Evolutionary conservation across 2,888 invertebrate genomes (phyloP).

Genomic region (Dasysyrphus tricinctus): DNA sequence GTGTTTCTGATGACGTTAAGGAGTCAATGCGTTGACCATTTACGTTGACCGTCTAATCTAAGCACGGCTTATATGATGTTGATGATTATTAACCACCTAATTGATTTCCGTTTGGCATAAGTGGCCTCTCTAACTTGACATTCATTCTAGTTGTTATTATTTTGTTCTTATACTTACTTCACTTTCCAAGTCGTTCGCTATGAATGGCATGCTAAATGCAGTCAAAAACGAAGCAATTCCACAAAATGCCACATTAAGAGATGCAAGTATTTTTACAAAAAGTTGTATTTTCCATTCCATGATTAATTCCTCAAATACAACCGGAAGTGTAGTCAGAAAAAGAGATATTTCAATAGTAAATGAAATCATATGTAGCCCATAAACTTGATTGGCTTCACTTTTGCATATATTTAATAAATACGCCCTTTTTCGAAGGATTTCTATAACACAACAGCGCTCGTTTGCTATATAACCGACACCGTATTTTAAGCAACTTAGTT

Average conservation of each 20-base stretch:
- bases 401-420: not conserved
- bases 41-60: too few relatives aligned
- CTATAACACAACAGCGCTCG: not conserved
- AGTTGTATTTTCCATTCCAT: not conserved
- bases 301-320: not conserved
- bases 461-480: not conserved
- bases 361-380: not conserved
- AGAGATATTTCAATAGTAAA: not conserved
- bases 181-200: slow-evolving; percentile 1
- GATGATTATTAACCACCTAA: too few relatives aligned
- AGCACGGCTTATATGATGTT: too few relatives aligned
- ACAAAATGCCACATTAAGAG: not conserved
- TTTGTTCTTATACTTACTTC: slow-evolving; percentile 3
- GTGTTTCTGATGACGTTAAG: too few relatives aligned
- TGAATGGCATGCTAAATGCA: not conserved
- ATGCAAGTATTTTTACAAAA: not conserved
- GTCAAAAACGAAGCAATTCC: not conserved
- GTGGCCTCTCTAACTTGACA: too few relatives aligned
- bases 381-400: not conserved
- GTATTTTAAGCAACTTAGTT: not conserved
- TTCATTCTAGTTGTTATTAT: too few relatives aligned
- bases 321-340: not conserved
- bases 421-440: not conserved
- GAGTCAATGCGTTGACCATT: too few relatives aligned
- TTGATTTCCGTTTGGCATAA: too few relatives aligned